A percentile compares a stretch with the other conserved stretches of the same genome.
These are phyloP conservation scores for Odocoileus virginianus DNA, from an alignment of 2,113 vertebrate genomes.

Conservation along the genomic window DNA sequence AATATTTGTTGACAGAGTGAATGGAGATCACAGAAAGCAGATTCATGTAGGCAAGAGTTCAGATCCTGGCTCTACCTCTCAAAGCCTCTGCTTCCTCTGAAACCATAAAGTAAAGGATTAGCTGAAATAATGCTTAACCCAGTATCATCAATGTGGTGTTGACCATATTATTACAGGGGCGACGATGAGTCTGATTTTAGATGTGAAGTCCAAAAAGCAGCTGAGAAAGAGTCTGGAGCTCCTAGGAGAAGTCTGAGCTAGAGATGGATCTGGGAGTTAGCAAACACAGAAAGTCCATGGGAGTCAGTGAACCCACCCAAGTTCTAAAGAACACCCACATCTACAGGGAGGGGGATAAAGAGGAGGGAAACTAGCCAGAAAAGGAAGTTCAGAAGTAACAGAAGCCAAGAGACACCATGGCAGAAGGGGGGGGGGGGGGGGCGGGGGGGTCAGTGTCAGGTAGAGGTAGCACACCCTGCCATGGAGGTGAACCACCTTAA, in stretches of 20 bases:
- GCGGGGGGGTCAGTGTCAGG: neutral
- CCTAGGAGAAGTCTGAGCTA: neutral
- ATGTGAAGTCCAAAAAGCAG: neutral
- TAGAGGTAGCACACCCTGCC: neutral
- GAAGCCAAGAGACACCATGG: neutral
- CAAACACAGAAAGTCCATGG: neutral
- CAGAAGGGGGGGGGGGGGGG: neutral
- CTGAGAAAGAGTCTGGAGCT: neutral
- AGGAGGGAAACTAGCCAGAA: neutral
- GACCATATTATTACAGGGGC: neutral
- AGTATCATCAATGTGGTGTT: neutral
- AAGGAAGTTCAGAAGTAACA: neutral
- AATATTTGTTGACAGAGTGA: conserved; percentile 5
- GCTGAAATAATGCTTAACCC: neutral
- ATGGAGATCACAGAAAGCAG: neutral
- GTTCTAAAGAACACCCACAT: neutral
- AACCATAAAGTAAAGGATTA: neutral
- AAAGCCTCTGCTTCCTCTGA: neutral
- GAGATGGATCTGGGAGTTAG: neutral
- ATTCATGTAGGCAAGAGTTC: neutral
- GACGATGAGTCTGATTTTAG: neutral
- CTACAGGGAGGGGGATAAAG: neutral
- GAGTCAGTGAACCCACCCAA: neutral
- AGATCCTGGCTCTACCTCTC: neutral
- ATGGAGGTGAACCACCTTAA: neutral